phyloP scores from a whole-genome alignment of 2,797 vertebrate species.

The Tachyglossus aculeatus region DNA sequence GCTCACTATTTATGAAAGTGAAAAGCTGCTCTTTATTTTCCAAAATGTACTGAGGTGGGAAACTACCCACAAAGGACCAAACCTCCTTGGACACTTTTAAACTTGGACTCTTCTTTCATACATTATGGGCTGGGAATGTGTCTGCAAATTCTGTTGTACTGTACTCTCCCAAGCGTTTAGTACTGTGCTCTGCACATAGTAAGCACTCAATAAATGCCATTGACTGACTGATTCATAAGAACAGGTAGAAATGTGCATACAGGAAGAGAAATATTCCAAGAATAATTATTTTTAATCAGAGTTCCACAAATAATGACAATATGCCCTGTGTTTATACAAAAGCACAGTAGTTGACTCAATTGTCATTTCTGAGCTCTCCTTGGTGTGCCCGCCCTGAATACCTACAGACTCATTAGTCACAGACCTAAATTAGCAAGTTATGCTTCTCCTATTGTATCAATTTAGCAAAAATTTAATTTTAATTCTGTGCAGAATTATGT shows the following conservation, averaged over 20 bases:
- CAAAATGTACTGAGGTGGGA: not conserved
- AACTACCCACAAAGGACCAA: slow-evolving; percentile 1
- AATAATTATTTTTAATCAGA: slow-evolving; percentile 60
- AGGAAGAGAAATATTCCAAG: slow-evolving; percentile 42
- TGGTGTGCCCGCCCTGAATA: not conserved
- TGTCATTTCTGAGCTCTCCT: slow-evolving; percentile 50
- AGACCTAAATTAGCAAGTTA: slow-evolving; percentile 28
- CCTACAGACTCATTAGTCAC: slow-evolving; percentile 29
- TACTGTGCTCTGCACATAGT: too few species aligned
- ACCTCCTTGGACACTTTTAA: not conserved
- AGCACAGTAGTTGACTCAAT: slow-evolving; percentile 55
- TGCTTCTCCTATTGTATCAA: slow-evolving; percentile 8
- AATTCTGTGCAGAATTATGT: not conserved
- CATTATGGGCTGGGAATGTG: too few species aligned
- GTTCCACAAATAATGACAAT: slow-evolving; percentile 58
- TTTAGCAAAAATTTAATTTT: slow-evolving; percentile 23
- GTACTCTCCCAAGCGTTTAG: too few species aligned
- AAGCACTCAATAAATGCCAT: too few species aligned
- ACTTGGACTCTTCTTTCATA: not conserved
- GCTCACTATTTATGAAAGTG: slow-evolving; percentile 22
- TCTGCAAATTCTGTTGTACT: too few species aligned
- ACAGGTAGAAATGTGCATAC: not conserved
- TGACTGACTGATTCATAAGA: too few species aligned
- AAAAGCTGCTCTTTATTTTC: not conserved
- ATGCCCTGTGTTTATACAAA: slow-evolving; percentile 55